Evolutionary conservation across 37 sponge, comb jelly and placozoan species (phyloP).

Genomic region (Eunapius fragilis): DNA sequence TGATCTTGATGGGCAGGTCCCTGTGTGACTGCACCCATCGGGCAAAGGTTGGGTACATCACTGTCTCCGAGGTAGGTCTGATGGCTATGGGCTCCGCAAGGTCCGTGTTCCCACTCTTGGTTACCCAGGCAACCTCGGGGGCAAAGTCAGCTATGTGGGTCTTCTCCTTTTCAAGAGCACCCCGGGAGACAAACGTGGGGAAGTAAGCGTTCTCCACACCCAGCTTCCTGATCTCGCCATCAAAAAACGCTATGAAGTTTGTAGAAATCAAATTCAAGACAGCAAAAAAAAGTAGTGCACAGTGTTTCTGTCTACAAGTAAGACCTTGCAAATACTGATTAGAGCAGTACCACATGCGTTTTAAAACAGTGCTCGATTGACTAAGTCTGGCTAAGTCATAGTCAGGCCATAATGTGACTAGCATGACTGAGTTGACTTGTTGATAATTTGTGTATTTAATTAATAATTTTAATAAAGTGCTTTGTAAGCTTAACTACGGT

Average conservation of each 20-base stretch:
- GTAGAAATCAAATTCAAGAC: no score
- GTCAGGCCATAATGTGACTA: no score
- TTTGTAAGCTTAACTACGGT: no score
- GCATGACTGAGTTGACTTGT: no score
- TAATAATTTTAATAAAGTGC: no score
- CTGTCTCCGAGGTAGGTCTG: conserved; percentile 98
- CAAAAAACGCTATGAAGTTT: conserved; percentile 96
- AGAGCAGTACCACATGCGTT: no score
- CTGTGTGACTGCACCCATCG: conserved; percentile 96
- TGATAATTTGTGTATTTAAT: no score
- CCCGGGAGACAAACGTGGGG: conserved; percentile 96
- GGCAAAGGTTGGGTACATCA: conserved; percentile 98
- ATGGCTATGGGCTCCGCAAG: conserved; percentile 96
- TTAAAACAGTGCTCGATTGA: no score
- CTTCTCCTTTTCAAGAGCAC: conserved; percentile 95
- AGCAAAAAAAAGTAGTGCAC: no score
- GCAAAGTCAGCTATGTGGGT: conserved; percentile 98
- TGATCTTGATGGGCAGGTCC: conserved; percentile 94
- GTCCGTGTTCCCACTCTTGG: conserved; percentile 90
- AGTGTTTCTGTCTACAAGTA: no score
- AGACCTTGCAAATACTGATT: no score
- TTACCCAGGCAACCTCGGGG: conserved; percentile 99
- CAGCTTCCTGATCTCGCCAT: conserved; percentile 81
- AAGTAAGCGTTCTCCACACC: conserved; percentile 97
- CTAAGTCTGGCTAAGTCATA: no score